Evolutionary conservation across 2,888 invertebrate genomes (phyloP).

Genomic region (Napeogenes sylphis): DNA sequence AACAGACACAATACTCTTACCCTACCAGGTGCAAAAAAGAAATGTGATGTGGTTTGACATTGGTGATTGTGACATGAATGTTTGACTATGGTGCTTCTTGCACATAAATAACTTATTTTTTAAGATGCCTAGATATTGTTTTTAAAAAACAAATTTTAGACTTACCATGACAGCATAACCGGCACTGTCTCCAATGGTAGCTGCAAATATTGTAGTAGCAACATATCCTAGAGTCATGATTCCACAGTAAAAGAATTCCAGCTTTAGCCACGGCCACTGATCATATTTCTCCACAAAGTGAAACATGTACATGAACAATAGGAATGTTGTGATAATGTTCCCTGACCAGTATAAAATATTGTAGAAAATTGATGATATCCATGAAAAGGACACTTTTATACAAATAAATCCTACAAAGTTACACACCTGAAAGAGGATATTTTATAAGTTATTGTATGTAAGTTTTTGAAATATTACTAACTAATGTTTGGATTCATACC

Average conservation of each 20-base stretch:
- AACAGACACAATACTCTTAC: too few relatives aligned
- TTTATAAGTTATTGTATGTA: neutral
- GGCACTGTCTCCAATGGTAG: conserved; percentile 75
- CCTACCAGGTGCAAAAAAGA: too few relatives aligned
- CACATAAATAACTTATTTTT: too few relatives aligned
- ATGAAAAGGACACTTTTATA: conserved; percentile 80
- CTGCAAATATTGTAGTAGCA: conserved; percentile 84
- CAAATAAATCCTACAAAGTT: conserved; percentile 89
- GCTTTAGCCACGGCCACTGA: conserved; percentile 89
- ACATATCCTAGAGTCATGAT: conserved; percentile 84
- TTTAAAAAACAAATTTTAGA: conserved; percentile 29
- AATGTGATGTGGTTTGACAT: too few relatives aligned
- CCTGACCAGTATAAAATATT: conserved; percentile 88
- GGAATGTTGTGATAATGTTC: conserved; percentile 85
- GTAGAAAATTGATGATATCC: conserved; percentile 84
- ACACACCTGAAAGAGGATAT: conserved; percentile 66
- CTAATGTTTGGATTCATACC: conserved; percentile 56
- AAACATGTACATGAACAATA: conserved; percentile 86
- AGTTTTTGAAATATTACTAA: neutral
- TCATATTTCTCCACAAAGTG: conserved; percentile 90
- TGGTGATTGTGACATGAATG: too few relatives aligned
- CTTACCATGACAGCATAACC: conserved; percentile 87
- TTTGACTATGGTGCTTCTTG: too few relatives aligned
- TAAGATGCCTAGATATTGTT: too few relatives aligned
- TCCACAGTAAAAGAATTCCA: conserved; percentile 85